These are phyloP conservation scores for Drosophila cognata DNA, from an alignment of 2,888 invertebrate species.

Conservation along the genomic window DNA sequence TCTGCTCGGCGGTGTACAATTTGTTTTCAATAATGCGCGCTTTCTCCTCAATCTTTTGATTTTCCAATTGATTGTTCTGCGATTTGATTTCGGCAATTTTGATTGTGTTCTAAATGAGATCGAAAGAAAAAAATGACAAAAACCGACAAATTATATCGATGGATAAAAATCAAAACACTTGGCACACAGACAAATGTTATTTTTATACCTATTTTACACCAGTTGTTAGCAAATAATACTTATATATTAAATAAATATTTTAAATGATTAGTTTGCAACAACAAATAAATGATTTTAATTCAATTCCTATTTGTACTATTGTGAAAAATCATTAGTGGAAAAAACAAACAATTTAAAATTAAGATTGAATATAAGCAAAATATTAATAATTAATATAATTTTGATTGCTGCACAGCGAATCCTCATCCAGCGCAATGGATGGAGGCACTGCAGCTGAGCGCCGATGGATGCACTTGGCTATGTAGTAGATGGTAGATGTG, in stretches of 20 bases:
- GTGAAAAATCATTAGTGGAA: background rate
- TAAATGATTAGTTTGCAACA: background rate
- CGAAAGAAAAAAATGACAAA: constrained; percentile 43
- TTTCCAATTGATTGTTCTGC: constrained; percentile 86
- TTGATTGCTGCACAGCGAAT: constrained; percentile 52
- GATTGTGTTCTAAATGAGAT: constrained; percentile 86
- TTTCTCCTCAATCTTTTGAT: constrained; percentile 88
- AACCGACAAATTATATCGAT: constrained; percentile 59
- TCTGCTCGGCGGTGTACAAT: constrained; percentile 92
- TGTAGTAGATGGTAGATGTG: constrained; percentile 1
- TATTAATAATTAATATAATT: background rate
- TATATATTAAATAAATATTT: background rate
- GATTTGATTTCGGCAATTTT: constrained; percentile 90
- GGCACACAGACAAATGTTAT: constrained; percentile 19
- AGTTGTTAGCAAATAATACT: background rate
- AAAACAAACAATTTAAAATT: background rate
- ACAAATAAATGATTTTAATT: background rate
- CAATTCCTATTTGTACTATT: background rate
- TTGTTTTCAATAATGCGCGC: constrained; percentile 90
- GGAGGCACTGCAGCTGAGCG: constrained; percentile 75
- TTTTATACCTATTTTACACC: background rate
- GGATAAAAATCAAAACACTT: constrained; percentile 50
- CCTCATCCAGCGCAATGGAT: constrained; percentile 48
- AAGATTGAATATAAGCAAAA: background rate
- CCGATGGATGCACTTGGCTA: constrained; percentile 51